Evolutionary conservation across 2,113 vertebrate species (phyloP), one percentile per base, ranked within the genome.

Genomic region (Clarias macrocephalus): DNA sequence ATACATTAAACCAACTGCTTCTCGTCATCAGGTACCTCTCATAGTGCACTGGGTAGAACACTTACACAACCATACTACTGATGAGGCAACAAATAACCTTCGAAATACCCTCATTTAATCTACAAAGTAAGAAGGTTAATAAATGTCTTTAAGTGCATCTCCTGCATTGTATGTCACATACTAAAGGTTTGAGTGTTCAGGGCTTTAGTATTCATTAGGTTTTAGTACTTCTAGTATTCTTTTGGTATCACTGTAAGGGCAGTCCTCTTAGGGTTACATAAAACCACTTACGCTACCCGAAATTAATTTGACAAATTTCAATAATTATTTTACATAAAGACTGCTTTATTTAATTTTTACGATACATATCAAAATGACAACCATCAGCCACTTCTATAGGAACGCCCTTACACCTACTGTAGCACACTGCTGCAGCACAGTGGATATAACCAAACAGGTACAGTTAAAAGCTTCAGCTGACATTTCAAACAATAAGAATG

Each of bases 1-100:
- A 82, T 77, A 87, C 83, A 85, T 82, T 28, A 42, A 72, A 82
- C 12, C 42, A 54, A 82, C 18, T 62, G 33, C 59, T 81, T n/a
- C 52, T 77, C 76, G 21, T n/a, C 68, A 60, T 48, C 68, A 52
- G 62, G 37, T 57, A 62, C 37, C 23, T 80, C n/a, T 59, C 28
- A 82, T 48, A 13, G 2, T 72, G 60, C 10, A 52, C 59, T 15
- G 48, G 28, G 73, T 48, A 84, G 25, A 66, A 66, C 76, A 54
- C 37, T 60, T 30, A 86, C 23, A 37, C 15, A 68, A 19, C 80
- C 54, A 56, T 21, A 60, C 33, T 13, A 57, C 30, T 70, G 70
- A 9, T 42, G 15, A 75, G 57, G 2, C 83, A 84, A 73, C 28
- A 73, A 84, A 57, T 11, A 84, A 52, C 68, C 42, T 48, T 6